Base-by-base conservation (phyloP, 2,797 vertebrate species). In the Smutsia gigantea region DNA sequence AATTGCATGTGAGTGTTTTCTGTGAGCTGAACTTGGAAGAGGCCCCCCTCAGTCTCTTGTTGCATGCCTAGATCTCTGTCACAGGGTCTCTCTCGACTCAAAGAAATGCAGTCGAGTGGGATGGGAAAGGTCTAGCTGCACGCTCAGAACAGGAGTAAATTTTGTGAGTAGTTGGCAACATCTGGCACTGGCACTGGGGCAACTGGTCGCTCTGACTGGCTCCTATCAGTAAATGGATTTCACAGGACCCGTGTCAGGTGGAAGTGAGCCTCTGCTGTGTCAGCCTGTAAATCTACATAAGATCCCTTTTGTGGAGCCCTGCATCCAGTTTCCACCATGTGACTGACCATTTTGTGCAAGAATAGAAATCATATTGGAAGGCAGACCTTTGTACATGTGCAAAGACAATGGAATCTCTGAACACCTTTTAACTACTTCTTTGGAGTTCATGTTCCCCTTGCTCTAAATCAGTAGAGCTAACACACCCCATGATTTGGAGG, bases 11-110 rank as follows among this genome's bases (percentile, higher is more conserved):
- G 2, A 2, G 7, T 2, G 10, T 55, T 68, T 34, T 49, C 27
- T 21, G 10, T 49, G 61, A 29, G 23, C 11, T 37, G 12, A 11
- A 21, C 0, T 5, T 4, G 15, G 27, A 71, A 15, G 14, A 2
- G 83, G 11, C 12, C 18, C 1, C 14, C 3, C 0, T 1, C 4
- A 1, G 3, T 0, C 10, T 27, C 15, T 2, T 1, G 2, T 8
- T 21, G 29, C 13, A 27, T 17, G 4, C 5, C 21, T n/a, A 39
- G 66, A 42, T 5, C 37, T 83, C 21, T 1, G 31, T 5, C 69
- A 15, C 29, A 2, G 2, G 17, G 19, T 8, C 49, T 72, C 51
- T 42, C 42, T 51, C 1, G 2, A 23, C 21, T 3, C 18, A 34
- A 18, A 25, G 6, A n/a, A 31, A 37, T 6, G 6, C 3, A n/a